Conservation (phyloP, 1,140 invertebrate species). For the Drosophila miranda region DNA sequence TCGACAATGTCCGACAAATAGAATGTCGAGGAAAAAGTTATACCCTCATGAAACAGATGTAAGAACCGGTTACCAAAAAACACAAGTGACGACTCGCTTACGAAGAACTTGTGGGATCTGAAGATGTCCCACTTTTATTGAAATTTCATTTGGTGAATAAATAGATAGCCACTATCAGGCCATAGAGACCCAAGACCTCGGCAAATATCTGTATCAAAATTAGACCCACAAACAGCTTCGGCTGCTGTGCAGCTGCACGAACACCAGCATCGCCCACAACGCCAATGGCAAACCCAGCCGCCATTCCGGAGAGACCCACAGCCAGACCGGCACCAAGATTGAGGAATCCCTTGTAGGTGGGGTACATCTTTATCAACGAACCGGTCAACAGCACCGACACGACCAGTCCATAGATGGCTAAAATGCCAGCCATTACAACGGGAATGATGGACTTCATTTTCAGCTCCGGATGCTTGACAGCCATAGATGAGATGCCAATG, state of each 20-base stretch:
- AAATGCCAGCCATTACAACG: constrained; percentile 71
- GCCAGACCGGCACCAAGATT: constrained; percentile 95
- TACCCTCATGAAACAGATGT: not conserved
- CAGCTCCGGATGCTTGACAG: constrained; percentile 63
- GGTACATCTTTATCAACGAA: constrained; percentile 84
- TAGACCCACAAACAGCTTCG: constrained; percentile 96
- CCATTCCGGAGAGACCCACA: constrained; percentile 95
- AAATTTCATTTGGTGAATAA: constrained; percentile 88
- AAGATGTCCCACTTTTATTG: constrained; percentile 6
- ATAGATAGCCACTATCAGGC: constrained; percentile 96
- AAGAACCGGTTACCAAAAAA: constrained; percentile 13
- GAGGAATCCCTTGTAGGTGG: constrained; percentile 89
- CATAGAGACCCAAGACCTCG: constrained; percentile 97
- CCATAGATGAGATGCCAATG: constrained; percentile 61
- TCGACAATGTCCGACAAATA: constrained; percentile 1
- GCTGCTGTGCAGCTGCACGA: constrained; percentile 95
- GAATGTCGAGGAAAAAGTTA: not conserved
- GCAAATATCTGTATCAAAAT: constrained; percentile 98
- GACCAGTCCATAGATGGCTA: constrained; percentile 94
- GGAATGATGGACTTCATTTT: constrained; percentile 74
- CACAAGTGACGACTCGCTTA: too few species aligned
- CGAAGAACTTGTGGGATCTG: not conserved
- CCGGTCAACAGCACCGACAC: constrained; percentile 95
- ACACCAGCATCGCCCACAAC: constrained; percentile 97
- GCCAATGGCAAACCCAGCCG: constrained; percentile 95